Evolutionary conservation across 1,140 invertebrate genomes (phyloP).

Genomic region (Wasmannia auropunctata): DNA sequence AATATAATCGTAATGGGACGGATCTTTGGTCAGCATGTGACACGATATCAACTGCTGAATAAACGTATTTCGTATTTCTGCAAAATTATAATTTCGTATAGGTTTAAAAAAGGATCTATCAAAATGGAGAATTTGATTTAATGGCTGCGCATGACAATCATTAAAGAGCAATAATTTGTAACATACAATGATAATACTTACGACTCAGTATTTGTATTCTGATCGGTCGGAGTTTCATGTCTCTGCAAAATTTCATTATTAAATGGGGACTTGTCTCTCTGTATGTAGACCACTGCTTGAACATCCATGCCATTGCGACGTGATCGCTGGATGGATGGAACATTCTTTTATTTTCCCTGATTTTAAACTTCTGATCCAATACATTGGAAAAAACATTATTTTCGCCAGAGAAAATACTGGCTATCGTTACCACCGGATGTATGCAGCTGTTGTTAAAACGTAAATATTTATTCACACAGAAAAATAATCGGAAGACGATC

Average conservation of each 20-base stretch:
- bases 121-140: background rate
- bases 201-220: background rate
- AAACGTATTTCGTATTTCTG: constrained; percentile 83
- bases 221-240: background rate
- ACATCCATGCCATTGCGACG: constrained; percentile 84
- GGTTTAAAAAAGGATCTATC: background rate
- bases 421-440: constrained; percentile 80
- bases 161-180: background rate
- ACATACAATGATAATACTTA: background rate
- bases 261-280: background rate
- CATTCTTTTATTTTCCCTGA: constrained; percentile 84
- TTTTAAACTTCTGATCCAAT: constrained; percentile 74
- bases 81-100: constrained; percentile 14
- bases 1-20: constrained; percentile 62
- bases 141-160: background rate
- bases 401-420: constrained; percentile 75
- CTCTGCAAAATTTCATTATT: background rate
- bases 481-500: background rate
- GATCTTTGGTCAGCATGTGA: constrained; percentile 75
- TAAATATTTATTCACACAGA: background rate
- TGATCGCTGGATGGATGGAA: constrained; percentile 86
- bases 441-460: constrained; percentile 80
- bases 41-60: constrained; percentile 81
- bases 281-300: constrained; percentile 81
- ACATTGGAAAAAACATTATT: constrained; percentile 74